Conservation (phyloP, 2,888 invertebrate genomes). For the Cryptocheilus praepositus region DNA sequence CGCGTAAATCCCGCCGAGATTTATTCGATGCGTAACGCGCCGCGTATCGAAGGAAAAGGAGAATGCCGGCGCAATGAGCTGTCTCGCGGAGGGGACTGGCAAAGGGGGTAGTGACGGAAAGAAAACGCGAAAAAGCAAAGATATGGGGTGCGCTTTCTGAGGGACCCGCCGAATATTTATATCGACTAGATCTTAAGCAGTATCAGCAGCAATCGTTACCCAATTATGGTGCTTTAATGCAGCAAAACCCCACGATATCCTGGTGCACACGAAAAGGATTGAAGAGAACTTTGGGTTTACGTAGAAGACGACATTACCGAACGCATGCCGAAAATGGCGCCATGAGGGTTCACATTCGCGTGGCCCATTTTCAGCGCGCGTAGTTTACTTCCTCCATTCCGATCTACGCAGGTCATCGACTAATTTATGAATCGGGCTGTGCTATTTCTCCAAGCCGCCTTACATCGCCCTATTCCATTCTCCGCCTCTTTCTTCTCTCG, state of each 20-base stretch:
- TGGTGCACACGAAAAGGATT: too few species aligned
- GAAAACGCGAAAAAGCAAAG: neutral
- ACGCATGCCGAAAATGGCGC: too few species aligned
- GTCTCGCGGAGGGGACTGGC: neutral
- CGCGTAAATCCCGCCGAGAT: conserved; percentile 54
- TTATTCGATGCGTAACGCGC: conserved; percentile 43
- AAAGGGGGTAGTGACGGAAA: neutral
- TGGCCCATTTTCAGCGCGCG: conserved; percentile 14
- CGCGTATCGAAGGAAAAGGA: conserved; percentile 8
- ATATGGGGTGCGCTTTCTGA: too few species aligned
- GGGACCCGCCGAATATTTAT: too few species aligned
- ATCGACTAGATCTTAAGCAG: too few species aligned
- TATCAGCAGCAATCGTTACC: too few species aligned
- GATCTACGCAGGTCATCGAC: conserved; percentile 25
- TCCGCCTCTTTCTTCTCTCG: conserved; percentile 13
- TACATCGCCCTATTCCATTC: conserved; percentile 14
- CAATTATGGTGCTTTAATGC: too few species aligned
- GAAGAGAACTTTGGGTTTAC: too few species aligned
- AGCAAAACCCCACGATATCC: too few species aligned
- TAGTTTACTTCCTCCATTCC: conserved; percentile 32
- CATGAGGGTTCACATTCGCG: too few species aligned
- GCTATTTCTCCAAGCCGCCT: conserved; percentile 13
- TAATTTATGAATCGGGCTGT: conserved; percentile 46
- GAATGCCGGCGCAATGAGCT: neutral
- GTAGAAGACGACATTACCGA: too few species aligned